phyloP scores from a whole-genome alignment of 53 echinoderm and acorn worm species.

The Paelopatides confundens region DNA sequence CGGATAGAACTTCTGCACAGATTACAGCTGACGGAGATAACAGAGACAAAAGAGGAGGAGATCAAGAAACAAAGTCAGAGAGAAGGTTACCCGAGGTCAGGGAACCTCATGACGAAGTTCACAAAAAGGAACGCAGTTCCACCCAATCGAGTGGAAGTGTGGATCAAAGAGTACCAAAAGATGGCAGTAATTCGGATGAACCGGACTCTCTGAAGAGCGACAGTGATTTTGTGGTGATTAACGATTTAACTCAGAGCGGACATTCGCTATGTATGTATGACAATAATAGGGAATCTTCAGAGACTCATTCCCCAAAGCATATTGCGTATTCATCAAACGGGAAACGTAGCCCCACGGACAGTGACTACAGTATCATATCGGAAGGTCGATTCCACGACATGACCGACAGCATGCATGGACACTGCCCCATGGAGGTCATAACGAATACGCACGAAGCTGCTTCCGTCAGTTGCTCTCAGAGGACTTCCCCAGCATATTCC shows the following conservation, averaged over 20 bases:
- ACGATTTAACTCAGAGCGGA: slow-evolving; percentile 88
- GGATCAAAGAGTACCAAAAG: not conserved
- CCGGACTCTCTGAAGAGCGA: slow-evolving; percentile 83
- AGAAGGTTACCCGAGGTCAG: not conserved
- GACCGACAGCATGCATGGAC: slow-evolving; percentile 66
- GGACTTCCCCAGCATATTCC: slow-evolving; percentile 90
- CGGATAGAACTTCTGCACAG: not conserved
- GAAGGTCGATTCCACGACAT: slow-evolving; percentile 89
- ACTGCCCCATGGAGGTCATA: slow-evolving; percentile 68
- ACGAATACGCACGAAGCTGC: slow-evolving; percentile 69
- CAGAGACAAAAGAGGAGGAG: slow-evolving; percentile 40
- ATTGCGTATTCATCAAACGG: slow-evolving; percentile 90
- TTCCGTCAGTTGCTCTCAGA: slow-evolving; percentile 71
- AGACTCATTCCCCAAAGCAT: slow-evolving; percentile 91
- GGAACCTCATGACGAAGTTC: not conserved
- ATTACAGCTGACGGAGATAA: not conserved
- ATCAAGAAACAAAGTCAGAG: not conserved
- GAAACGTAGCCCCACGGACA: slow-evolving; percentile 94
- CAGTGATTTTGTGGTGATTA: slow-evolving; percentile 99
- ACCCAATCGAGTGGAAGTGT: not conserved
- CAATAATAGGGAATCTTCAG: slow-evolving; percentile 81
- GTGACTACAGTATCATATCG: slow-evolving; percentile 97
- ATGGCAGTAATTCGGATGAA: slow-evolving; percentile 60
- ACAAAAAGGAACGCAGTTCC: slow-evolving; percentile 13
- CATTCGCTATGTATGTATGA: slow-evolving; percentile 84